A percentile compares a stretch with the other conserved stretches of the same genome.
These are phyloP conservation scores for Gambusia yucatana DNA, from an alignment of 2,797 vertebrate species.

Conservation along the genomic window DNA sequence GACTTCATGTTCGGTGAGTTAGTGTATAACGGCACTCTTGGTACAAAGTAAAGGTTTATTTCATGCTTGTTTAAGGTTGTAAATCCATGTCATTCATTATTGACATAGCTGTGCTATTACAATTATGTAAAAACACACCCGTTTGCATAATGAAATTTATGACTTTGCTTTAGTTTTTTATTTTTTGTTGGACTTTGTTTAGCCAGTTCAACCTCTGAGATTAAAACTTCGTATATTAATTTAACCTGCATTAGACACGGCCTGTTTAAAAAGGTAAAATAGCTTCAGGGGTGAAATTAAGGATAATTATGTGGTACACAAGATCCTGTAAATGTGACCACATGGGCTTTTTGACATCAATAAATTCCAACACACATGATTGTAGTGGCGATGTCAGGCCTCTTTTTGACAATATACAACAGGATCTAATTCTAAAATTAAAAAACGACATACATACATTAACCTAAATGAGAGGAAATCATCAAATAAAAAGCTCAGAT, in stretches of 20 bases:
- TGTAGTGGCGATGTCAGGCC: background rate
- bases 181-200: background rate
- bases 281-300: background rate
- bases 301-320: too few species aligned
- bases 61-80: background rate
- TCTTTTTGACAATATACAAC: background rate
- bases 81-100: background rate
- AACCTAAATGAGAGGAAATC: background rate
- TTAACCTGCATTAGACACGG: background rate
- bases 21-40: constrained; percentile 2
- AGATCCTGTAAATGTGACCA: background rate
- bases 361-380: too few species aligned
- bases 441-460: background rate
- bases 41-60: background rate
- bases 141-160: background rate
- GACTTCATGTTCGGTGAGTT: constrained; percentile 70
- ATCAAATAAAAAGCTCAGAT: background rate
- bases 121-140: background rate
- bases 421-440: background rate
- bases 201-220: background rate
- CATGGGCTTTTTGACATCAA: background rate
- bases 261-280: background rate
- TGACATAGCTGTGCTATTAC: background rate
- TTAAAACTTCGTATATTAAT: background rate
- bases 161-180: background rate